Evolutionary conservation across 2,888 invertebrate genomes (phyloP).

Genomic region (Tipula helvola): DNA sequence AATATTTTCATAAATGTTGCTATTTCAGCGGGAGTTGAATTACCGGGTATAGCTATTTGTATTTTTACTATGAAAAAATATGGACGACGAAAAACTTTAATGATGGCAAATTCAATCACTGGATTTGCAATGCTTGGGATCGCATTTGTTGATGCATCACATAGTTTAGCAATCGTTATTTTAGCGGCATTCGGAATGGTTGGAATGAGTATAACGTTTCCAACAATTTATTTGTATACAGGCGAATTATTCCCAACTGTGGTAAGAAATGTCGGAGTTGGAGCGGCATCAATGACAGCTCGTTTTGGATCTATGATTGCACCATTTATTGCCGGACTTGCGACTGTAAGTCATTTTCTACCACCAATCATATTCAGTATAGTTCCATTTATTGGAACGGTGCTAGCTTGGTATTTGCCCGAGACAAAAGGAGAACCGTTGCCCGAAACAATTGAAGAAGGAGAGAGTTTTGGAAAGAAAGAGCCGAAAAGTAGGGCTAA

Average conservation of each 20-base stretch:
- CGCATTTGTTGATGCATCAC: conserved; percentile 38
- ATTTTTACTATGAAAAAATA: conserved; percentile 51
- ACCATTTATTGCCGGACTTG: conserved; percentile 62
- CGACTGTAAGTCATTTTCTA: conserved; percentile 41
- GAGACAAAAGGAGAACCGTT: conserved; percentile 41
- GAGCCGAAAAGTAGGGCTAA: neutral
- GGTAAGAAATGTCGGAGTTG: conserved; percentile 75
- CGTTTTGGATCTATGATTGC: conserved; percentile 77
- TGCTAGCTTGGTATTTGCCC: conserved; percentile 54
- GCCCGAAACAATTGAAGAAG: conserved; percentile 71
- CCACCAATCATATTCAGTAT: conserved; percentile 63
- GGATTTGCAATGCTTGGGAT: conserved; percentile 52
- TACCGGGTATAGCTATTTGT: conserved; percentile 52
- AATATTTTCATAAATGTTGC: conserved; percentile 75
- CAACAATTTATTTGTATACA: conserved; percentile 77
- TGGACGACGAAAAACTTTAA: conserved; percentile 54
- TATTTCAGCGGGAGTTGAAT: conserved; percentile 55
- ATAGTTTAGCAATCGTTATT: conserved; percentile 41
- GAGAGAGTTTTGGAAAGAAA: conserved; percentile 47
- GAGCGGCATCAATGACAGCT: conserved; percentile 72
- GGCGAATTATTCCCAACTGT: conserved; percentile 85
- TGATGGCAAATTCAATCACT: conserved; percentile 49
- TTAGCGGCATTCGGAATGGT: conserved; percentile 66
- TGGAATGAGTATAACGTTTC: conserved; percentile 71
- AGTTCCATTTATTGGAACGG: conserved; percentile 53